These are phyloP conservation scores for Drosophila stalkeri DNA, from an alignment of 2,888 invertebrate genomes.

Conservation along the genomic window DNA sequence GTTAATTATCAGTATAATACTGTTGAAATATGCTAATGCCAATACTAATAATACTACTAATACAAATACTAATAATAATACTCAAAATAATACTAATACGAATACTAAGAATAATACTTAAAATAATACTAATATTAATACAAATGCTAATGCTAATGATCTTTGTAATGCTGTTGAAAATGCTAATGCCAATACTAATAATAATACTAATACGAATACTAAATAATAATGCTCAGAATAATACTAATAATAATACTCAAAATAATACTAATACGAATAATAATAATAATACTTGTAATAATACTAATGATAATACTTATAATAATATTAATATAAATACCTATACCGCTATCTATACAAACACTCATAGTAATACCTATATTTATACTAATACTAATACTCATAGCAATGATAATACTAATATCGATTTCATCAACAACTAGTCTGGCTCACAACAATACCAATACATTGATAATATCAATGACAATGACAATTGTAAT, in stretches of 20 bases:
- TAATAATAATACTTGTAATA: neutral
- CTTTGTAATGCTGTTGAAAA: no score
- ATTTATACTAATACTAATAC: neutral
- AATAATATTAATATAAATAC: neutral
- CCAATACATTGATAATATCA: neutral
- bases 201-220: neutral
- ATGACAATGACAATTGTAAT: neutral
- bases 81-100: neutral
- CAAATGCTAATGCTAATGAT: neutral
- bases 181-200: neutral
- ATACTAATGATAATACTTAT: neutral
- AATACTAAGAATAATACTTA: neutral
- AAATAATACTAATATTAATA: neutral
- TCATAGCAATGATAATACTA: neutral
- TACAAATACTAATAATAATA: neutral
- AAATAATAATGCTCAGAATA: neutral
- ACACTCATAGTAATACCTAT: neutral
- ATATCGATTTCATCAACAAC: neutral
- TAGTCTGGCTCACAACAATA: neutral
- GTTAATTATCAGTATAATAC: no score
- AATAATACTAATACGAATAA: neutral
- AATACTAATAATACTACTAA: neutral
- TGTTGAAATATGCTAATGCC: no score
- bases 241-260: neutral
- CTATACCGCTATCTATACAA: no score